Base-by-base conservation (phyloP, 64 coral and sea anemone genomes). In the Porites australiensis region DNA sequence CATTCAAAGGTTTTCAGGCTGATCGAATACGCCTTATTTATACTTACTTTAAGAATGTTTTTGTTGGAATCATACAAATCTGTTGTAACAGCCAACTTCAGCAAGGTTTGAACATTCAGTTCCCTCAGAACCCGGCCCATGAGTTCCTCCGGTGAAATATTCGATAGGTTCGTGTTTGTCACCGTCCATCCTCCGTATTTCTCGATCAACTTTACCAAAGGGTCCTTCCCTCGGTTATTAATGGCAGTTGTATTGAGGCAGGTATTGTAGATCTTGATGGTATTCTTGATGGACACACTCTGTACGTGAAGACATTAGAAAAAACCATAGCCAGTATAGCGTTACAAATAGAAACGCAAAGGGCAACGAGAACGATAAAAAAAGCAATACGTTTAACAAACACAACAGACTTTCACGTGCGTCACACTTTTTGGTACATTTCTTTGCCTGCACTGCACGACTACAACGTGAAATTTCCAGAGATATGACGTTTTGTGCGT, bases 111-210 rank as follows among this genome's bases (percentile, higher is more conserved):
- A 9, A 95, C 88, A 72, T 91, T 81, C 4, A 95, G 70, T 9
- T 91, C 82, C 14, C 82, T 52, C 44, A 74, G 9, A 15, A 89
- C 50, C 37, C 15, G 52, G 6, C 69, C 88, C 70, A 95, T 95
- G 74, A 76, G 75, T 53, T 27, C 23, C 73, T 44, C 52, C 53
- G 91, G 16, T 44, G 58, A 27, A 0, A 3, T 65, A 16, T 73
- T 65, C 13, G 5, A 7, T 72, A 19, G 59, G 23, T 65, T 81
- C 37, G 27, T 37, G 27, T 60, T 12, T 15, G 82, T 84, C 46
- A 95, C 68, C 43, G 59, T 43, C 93, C 93, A 95, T 20, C 93
- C 93, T 4, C 93, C 93, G 75, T 95, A 95, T 5, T 87, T 5
- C 68, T 77, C 19, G 13, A 95, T 91, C 50, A 95, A 57, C 14